A percentile compares a stretch with the other conserved stretches of the same genome.
Evolutionary conservation across 2,797 vertebrate species (phyloP).

Genomic region (Galaxias olidus): DNA sequence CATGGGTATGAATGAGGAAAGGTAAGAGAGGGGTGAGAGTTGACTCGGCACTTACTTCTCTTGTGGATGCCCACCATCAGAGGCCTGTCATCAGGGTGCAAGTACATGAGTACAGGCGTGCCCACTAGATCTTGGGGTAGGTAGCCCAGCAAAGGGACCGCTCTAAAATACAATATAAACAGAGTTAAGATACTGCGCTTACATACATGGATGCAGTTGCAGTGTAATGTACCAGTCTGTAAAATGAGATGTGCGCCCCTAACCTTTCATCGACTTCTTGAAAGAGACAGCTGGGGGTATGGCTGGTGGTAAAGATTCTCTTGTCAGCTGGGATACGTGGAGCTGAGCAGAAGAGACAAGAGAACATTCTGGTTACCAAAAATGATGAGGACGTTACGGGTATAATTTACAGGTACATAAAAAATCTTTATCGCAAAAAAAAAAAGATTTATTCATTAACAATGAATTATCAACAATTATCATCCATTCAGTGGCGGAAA

Average conservation of each 20-base stretch:
- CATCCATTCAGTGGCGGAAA: neutral
- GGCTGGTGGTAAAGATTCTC: conserved; percentile 82
- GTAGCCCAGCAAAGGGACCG: conserved; percentile 74
- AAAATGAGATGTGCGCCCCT: conserved; percentile 4
- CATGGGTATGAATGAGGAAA: neutral
- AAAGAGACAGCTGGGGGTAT: conserved; percentile 80
- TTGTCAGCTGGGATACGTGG: conserved; percentile 81
- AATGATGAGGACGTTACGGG: neutral
- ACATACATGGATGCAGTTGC: neutral
- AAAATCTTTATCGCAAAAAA: no score
- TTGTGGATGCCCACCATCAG: conserved; percentile 79
- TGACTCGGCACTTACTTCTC: conserved; percentile 65
- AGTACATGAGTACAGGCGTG: conserved; percentile 71
- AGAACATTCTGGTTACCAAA: conserved; percentile 1
- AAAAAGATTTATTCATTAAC: no score
- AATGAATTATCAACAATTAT: no score
- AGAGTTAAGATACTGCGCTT: neutral
- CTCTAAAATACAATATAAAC: conserved; percentile 46
- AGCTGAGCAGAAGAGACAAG: conserved; percentile 54
- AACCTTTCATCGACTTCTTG: conserved; percentile 83
- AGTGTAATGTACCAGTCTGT: neutral
- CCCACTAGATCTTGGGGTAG: conserved; percentile 79
- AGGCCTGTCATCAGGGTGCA: conserved; percentile 77
- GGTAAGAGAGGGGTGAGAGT: neutral
- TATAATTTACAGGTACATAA: no score